Evolutionary conservation across 2,888 invertebrate species (phyloP), one percentile per base, ranked within the genome.

Genomic region (Lapara coniferarum): DNA sequence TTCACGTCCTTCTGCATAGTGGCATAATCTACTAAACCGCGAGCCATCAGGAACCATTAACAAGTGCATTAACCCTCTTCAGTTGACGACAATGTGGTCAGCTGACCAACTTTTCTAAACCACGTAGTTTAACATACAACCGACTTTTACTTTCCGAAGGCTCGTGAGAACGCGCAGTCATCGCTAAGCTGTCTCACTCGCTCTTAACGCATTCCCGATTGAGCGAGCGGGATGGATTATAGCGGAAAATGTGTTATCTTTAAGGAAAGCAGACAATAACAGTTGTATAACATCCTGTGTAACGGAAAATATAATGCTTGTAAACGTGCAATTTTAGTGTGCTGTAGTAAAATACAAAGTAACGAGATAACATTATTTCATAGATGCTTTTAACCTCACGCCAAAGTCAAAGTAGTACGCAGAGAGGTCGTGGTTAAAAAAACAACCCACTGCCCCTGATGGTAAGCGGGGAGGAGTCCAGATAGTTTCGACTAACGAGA

Each of bases 191-290:
- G 63, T 83, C 79, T 77, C 78, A 75, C 72, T 82, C 77, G 70
- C 74, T 76, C 78, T 72, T 69, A 77, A 75, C 75, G 72, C 67
- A 37, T 57, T 73, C 73, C 73, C 70, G 72, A 74, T 77, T 71
- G 81, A 74, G 74, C 72, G 77, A 84, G 70, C 75, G 79, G 79
- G 83, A 81, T 78, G 80, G 75, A 69, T 57, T 71, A 74, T 75
- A 73, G 74, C 78, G 77, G 77, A 77, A 77, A 73, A 75, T 71
- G 69, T 72, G 70, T 73, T 72, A 77, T 75, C 72, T 70, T 66
- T 68, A 69, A 73, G 68, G 71, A 74, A 75, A 73, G 72, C 68
- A 67, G 71, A 75, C 72, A 78, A 80, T 78, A 75, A 57, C 52
- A 52, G 72, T 77, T 77, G 74, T 75, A 73, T 74, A 77, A 77